Base-by-base conservation (phyloP, 2,797 vertebrate genomes). In the Clarias pachynema region DNA sequence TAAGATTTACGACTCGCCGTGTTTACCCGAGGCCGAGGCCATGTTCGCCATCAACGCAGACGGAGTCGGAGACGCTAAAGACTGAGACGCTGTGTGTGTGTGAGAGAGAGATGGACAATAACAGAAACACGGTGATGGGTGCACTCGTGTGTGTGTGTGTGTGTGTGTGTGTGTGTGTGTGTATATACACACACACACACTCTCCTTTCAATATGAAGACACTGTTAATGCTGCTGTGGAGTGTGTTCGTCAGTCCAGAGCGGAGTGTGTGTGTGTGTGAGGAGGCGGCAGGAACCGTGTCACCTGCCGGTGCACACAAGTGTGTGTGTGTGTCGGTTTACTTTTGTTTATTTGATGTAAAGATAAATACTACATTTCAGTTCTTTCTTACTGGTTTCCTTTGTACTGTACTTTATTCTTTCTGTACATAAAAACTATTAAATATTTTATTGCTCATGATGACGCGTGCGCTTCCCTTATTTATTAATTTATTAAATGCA, bases 1-100 rank as follows among this genome's bases (percentile, higher is more conserved):
- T 89, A 99, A 99, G 90, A 99, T 99, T 88, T 99, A 99, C 0
- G 98, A 99, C 91, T 99, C 98, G 0, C 98, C 98, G 0, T 99
- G 98, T 84, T 95, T 99, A 59, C 98, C 98, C 0, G 98, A 99
- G 93, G 96, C 97, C 0, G 98, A 99, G 84, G 98, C 98, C 24
- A 98, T 99, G 97, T 99, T 99, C 86, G 98, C 98, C 62, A 99
- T 99, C 26, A 99, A 98, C 16, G 89, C 98, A 0, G 98, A 99
- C 0, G 98, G 98, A 29, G 97, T 99, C 44, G 98, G 98, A 0
- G 98, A 99, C 20, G 97, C 97, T 79, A 99, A 98, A 90, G 98
- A 99, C 92, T 99, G 94, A 98, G 53, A 73, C 44, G 24, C 16
- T 7, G 56, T 31, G 34, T 29, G 16, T 29, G 57, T 7, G n/a